These are phyloP conservation scores for Zosterops lateralis DNA, from an alignment of 2,113 vertebrate genomes.

Conservation along the genomic window DNA sequence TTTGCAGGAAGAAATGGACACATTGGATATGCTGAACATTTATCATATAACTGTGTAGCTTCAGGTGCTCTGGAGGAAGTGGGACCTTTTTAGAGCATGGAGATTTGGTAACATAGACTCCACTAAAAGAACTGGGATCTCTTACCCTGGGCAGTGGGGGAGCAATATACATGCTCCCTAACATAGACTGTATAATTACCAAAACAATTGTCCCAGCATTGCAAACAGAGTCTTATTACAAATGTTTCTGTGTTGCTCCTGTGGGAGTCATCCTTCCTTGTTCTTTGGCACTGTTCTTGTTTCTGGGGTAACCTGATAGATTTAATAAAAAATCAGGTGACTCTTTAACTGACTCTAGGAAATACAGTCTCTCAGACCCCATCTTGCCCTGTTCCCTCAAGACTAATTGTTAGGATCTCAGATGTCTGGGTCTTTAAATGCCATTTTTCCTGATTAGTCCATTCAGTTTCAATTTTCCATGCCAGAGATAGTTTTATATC, in stretches of 20 bases:
- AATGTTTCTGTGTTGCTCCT: background rate
- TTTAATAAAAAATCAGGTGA: background rate
- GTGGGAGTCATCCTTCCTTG: background rate
- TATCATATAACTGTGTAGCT: background rate
- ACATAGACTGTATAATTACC: background rate
- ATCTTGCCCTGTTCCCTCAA: background rate
- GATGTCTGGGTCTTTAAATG: background rate
- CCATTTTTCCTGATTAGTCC: background rate
- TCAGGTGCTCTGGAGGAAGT: background rate
- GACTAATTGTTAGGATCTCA: background rate
- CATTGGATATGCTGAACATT: background rate
- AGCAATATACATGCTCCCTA: background rate
- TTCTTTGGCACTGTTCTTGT: background rate
- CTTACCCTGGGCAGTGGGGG: background rate
- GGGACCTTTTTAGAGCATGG: background rate
- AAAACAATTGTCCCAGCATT: background rate
- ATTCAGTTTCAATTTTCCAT: background rate
- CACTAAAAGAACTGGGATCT: background rate
- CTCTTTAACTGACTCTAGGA: background rate
- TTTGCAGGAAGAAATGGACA: background rate
- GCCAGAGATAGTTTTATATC: background rate
- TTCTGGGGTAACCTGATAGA: background rate
- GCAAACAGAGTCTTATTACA: background rate
- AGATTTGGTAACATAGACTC: background rate
- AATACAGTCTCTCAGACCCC: background rate